phyloP scores from a whole-genome alignment of 2,797 vertebrate species.

The Aplochiton taeniatus region DNA sequence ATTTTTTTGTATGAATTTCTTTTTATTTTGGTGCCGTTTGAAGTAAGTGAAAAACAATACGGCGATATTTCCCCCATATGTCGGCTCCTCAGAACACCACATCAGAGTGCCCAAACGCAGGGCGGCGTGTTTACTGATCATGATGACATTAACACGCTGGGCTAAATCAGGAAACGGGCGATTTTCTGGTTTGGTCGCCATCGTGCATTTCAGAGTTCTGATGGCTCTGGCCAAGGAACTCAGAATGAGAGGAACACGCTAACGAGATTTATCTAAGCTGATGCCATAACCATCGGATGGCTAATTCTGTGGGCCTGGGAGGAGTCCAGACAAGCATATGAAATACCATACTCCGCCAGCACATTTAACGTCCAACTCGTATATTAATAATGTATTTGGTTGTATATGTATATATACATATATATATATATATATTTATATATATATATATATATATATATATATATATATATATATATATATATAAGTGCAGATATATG shows the following conservation, averaged over 20 bases:
- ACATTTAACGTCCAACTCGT: constrained; percentile 48
- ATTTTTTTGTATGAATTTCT: no score
- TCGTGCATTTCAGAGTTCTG: constrained; percentile 30
- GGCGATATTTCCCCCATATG: constrained; percentile 27
- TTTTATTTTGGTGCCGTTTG: constrained; percentile 22
- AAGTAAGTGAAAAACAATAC: constrained; percentile 19
- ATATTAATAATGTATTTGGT: no score
- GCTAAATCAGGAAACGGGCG: constrained; percentile 1
- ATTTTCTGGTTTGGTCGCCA: constrained; percentile 35
- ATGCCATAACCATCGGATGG: constrained; percentile 51
- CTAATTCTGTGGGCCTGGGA: constrained; percentile 38
- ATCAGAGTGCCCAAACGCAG: constrained; percentile 18
- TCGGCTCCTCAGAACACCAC: constrained; percentile 22
- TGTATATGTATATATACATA: no score
- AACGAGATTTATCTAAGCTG: constrained; percentile 66
- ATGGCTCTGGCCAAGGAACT: constrained; percentile 28
- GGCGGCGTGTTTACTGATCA: constrained; percentile 18
- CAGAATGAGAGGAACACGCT: constrained; percentile 41
- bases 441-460: no score
- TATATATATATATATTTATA: no score
- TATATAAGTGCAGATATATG: no score
- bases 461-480: no score
- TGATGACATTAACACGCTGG: constrained; percentile 22
- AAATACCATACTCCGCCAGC: constrained; percentile 17
- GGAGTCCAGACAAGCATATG: constrained; percentile 35